A percentile compares a stretch with the other conserved stretches of the same genome.
Conservation (phyloP, 2,888 invertebrate species). For the Caenorhabditis drosophilae region DNA sequence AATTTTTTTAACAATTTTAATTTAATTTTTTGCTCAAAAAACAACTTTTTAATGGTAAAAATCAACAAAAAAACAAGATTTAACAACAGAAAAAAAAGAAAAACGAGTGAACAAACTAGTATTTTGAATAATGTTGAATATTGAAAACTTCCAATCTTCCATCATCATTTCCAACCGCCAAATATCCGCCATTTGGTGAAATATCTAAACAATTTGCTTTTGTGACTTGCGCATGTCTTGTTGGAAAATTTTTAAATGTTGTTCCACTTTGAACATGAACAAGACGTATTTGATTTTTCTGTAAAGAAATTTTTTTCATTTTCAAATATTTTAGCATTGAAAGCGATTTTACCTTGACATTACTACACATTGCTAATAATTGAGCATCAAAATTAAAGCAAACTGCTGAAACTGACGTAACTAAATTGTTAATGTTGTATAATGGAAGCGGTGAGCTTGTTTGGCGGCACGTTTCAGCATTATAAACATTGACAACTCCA, state of each 20-base stretch:
- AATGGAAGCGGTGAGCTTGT: conserved; percentile 28
- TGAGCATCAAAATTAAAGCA: conserved; percentile 43
- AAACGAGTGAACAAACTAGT: conserved; percentile 7
- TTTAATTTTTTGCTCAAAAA: neutral
- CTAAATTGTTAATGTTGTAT: conserved; percentile 30
- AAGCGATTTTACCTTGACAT: conserved; percentile 29
- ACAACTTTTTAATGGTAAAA: neutral
- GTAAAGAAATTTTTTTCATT: conserved; percentile 4
- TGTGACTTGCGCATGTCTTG: conserved; percentile 30
- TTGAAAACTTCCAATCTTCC: conserved; percentile 38
- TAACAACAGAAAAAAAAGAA: neutral
- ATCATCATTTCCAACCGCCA: conserved; percentile 41
- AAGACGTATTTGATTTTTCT: conserved; percentile 41
- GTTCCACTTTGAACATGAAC: conserved; percentile 40
- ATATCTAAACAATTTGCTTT: conserved; percentile 33
- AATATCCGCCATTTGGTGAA: conserved; percentile 44
- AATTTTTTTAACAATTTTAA: too few relatives aligned
- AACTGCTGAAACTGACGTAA: conserved; percentile 32
- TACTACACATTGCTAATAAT: conserved; percentile 33
- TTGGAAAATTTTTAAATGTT: conserved; percentile 48
- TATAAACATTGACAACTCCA: conserved; percentile 48
- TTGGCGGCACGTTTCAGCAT: conserved; percentile 13
- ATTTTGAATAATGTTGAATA: conserved; percentile 38
- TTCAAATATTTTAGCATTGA: neutral
- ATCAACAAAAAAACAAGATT: neutral